Conservation (phyloP, 2,113 vertebrate genomes). For the Callospermophilus lateralis region DNA sequence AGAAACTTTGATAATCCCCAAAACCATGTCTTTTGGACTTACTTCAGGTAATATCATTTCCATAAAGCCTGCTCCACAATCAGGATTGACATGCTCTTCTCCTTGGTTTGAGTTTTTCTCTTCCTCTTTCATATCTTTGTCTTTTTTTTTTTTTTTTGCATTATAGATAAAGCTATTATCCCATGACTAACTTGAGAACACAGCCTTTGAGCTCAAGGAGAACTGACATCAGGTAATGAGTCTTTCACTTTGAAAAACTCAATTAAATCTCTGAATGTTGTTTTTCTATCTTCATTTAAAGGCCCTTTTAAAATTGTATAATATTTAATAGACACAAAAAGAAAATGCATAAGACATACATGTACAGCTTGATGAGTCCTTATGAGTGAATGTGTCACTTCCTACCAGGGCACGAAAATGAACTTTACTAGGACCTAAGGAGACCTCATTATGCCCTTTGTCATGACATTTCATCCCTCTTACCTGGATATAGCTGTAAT, state of each 20-base stretch:
- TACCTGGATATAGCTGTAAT: background rate
- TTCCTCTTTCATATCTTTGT: background rate
- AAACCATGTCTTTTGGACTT: background rate
- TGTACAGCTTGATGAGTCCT: background rate
- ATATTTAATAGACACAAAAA: background rate
- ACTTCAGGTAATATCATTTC: background rate
- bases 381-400: background rate
- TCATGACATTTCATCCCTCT: background rate
- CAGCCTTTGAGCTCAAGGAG: background rate
- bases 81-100: background rate
- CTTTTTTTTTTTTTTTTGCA: background rate
- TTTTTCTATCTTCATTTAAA: conserved; percentile 25
- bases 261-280: background rate
- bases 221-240: background rate
- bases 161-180: background rate
- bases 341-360: conserved; percentile 2
- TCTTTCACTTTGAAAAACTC: background rate
- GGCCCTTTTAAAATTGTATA: background rate
- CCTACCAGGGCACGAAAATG: background rate
- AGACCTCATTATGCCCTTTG: background rate
- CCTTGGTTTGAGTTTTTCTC: conserved; percentile 29
- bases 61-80: background rate
- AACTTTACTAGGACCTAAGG: background rate
- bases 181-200: background rate
- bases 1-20: background rate